These are phyloP conservation scores for Oenanthe melanoleuca DNA, from an alignment of 2,113 vertebrate genomes.

Conservation along the genomic window DNA sequence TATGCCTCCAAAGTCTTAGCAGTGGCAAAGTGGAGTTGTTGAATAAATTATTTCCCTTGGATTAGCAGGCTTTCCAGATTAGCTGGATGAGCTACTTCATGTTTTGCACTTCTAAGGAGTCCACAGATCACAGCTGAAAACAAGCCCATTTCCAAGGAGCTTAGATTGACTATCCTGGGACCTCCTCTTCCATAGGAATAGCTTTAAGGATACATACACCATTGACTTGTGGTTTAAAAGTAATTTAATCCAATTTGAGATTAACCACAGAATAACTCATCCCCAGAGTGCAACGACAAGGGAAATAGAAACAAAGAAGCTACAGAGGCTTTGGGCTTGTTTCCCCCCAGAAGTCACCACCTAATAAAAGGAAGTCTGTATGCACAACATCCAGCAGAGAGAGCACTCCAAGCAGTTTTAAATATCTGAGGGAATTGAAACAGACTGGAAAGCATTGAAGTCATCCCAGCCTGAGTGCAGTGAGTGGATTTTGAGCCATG, in stretches of 20 bases:
- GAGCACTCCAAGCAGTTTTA: not conserved
- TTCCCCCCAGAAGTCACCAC: not conserved
- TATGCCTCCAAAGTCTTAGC: not conserved
- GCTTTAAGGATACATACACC: not conserved
- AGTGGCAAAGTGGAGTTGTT: not conserved
- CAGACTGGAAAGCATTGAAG: not conserved
- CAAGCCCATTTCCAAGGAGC: not conserved
- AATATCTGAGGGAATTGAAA: not conserved
- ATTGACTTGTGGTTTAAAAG: not conserved
- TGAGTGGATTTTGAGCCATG: not conserved
- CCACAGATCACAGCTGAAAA: not conserved
- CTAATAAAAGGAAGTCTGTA: not conserved
- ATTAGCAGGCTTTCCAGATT: not conserved
- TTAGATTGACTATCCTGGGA: not conserved
- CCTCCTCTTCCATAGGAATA: not conserved
- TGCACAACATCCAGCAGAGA: not conserved
- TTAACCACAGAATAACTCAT: not conserved
- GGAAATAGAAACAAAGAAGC: not conserved
- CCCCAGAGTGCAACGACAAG: accelerated
- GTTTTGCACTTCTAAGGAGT: not conserved
- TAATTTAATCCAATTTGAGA: not conserved
- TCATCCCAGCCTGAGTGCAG: not conserved
- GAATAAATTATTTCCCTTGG: not conserved
- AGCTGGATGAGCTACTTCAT: not conserved
- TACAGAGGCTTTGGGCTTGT: not conserved